Base-by-base conservation (phyloP, 2,797 vertebrate species). In the Australoheros facetus region DNA sequence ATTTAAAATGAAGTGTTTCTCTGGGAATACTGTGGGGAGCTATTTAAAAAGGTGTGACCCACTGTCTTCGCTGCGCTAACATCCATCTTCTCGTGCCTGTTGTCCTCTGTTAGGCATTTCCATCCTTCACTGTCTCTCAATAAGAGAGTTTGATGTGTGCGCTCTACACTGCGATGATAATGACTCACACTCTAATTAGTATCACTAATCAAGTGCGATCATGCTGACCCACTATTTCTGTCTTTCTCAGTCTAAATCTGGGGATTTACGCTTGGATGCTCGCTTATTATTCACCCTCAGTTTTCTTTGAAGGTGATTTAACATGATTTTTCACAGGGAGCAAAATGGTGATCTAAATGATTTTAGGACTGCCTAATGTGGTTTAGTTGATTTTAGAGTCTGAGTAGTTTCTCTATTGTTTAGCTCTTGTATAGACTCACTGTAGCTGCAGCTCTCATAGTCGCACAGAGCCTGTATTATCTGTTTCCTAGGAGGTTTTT, bases 171-270 rank as follows among this genome's bases (percentile, higher is more conserved):
- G 70, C 76, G 56, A 48, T 55, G 69, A 77, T 83, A 90, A 85
- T 84, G 83, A 89, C 76, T 89, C 78, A 9, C 74, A 74, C 76
- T 85, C 80, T 89, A 87, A 92, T 90, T 86, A 91, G 79, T 74
- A 79, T 84, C 81, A 71, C 79, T 86, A 78, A 90, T 92, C 83
- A 90, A 19, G 77, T 84, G 80, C 81, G 77, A 83, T 90, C 71
- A 28, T 26, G 58, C 79, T 85, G 77, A 85, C 79, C 85, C 74
- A 75, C 80, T 84, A 80, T 85, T 71, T 75, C 80, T 83, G 71
- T 71, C 55, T 77, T 54, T 78, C 62, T 58, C 12, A 0, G 64
- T 90, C 78, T 87, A 75, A 85, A 85, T 85, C 54, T 79, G 59
- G 71, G 77, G 54, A 77, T 77, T 62, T 59, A 60, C 9, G 51